These are phyloP conservation scores for Drosophila kanapiae DNA, from an alignment of 1,140 invertebrate species.

Conservation along the genomic window DNA sequence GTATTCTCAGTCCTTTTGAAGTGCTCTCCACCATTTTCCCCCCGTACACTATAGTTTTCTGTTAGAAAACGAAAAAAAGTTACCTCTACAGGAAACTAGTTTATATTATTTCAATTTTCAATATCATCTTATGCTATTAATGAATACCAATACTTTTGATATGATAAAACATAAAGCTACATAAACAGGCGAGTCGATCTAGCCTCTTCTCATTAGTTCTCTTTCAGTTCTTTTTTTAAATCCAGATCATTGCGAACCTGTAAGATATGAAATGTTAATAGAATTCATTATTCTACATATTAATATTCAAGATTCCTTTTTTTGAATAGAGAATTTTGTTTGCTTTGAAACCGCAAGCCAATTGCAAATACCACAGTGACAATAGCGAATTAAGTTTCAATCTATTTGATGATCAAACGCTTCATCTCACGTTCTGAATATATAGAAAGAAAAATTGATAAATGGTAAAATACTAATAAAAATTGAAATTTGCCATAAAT, in stretches of 20 bases:
- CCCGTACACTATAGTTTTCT: not conserved
- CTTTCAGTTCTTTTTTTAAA: not conserved
- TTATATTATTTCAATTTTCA: not conserved
- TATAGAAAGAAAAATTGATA: too few relatives aligned
- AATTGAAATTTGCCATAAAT: too few relatives aligned
- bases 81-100: not conserved
- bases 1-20: too few relatives aligned
- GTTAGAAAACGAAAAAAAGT: not conserved
- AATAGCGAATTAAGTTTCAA: not conserved
- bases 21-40: not conserved
- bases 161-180: not conserved
- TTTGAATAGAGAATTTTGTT: slow-evolving; percentile 9
- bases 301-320: too few relatives aligned
- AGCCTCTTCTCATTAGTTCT: not conserved
- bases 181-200: not conserved
- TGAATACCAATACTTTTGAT: not conserved
- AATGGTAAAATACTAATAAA: too few relatives aligned
- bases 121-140: not conserved
- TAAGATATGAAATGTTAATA: not conserved
- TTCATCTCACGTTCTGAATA: too few relatives aligned
- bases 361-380: slow-evolving; percentile 1
- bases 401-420: not conserved
- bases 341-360: slow-evolving; percentile 4
- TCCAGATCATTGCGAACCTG: not conserved
- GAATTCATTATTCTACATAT: not conserved